Conservation (phyloP, 2,797 vertebrate genomes). For the Lateolabrax maculatus region DNA sequence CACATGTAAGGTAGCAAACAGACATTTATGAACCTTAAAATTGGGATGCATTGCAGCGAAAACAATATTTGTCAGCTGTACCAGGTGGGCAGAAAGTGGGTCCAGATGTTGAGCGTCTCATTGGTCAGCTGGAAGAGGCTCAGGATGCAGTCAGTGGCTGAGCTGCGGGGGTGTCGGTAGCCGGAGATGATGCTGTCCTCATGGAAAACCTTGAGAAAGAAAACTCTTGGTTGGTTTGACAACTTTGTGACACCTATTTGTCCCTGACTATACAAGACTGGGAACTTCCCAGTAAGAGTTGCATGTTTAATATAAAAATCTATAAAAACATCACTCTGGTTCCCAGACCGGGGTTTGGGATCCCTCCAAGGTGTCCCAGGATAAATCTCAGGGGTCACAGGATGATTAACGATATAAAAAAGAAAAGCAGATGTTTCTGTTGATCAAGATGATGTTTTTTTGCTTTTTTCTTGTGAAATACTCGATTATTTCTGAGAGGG, state of each 20-base stretch:
- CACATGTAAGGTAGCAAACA: neutral
- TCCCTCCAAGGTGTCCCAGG: no score
- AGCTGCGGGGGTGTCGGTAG: conserved; percentile 92
- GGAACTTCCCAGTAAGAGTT: no score
- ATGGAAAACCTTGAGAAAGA: conserved; percentile 88
- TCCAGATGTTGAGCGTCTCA: conserved; percentile 98
- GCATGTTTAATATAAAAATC: no score
- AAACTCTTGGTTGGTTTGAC: neutral
- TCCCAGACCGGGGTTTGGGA: no score
- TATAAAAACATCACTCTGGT: no score
- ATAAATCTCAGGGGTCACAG: neutral
- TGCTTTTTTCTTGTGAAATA: neutral
- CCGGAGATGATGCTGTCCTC: conserved; percentile 94
- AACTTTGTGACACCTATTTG: neutral
- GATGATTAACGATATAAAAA: neutral
- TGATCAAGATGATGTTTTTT: neutral
- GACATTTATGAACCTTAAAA: neutral
- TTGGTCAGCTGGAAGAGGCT: conserved; percentile 97
- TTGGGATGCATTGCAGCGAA: neutral
- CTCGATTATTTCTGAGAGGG: neutral
- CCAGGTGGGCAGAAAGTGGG: conserved; percentile 95
- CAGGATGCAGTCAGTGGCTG: conserved; percentile 90
- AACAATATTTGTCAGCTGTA: conserved; percentile 59
- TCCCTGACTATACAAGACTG: no score
- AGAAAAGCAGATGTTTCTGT: neutral